Conservation (phyloP, 2,888 invertebrate species). For the Tetranychus piercei region DNA sequence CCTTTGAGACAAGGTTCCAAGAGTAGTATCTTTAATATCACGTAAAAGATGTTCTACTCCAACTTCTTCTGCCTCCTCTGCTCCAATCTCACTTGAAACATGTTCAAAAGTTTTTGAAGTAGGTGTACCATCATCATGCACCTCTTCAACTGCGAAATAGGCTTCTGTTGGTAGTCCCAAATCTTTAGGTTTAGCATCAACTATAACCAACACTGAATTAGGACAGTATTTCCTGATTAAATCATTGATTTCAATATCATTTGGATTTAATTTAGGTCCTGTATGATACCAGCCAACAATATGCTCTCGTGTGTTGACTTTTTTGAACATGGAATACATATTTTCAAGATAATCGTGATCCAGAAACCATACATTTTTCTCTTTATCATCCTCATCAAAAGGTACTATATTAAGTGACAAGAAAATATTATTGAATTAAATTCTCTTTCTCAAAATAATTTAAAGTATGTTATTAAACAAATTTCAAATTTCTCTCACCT, state of each 20-base stretch:
- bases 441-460: no score
- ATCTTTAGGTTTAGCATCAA: slow-evolving; percentile 90
- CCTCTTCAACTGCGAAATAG: slow-evolving; percentile 93
- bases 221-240: slow-evolving; percentile 83
- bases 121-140: slow-evolving; percentile 97
- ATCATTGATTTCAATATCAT: slow-evolving; percentile 96
- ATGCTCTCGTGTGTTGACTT: slow-evolving; percentile 86
- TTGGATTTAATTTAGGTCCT: slow-evolving; percentile 93
- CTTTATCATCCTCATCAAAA: slow-evolving; percentile 98
- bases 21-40: slow-evolving; percentile 60
- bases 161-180: slow-evolving; percentile 95
- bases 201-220: slow-evolving; percentile 89
- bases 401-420: slow-evolving; percentile 87
- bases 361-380: slow-evolving; percentile 95
- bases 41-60: slow-evolving; percentile 90
- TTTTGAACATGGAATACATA: slow-evolving; percentile 99
- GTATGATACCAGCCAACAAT: slow-evolving; percentile 99
- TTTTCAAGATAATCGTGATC: slow-evolving; percentile 98
- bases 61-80: slow-evolving; percentile 98
- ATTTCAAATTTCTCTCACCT: slow-evolving; percentile 45
- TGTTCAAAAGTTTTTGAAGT: slow-evolving; percentile 98
- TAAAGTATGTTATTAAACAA: no score
- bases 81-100: slow-evolving; percentile 97
- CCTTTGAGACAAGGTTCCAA: slow-evolving; percentile 87
- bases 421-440: slow-evolving; percentile 37